Conservation (phyloP, 2,113 vertebrate species). For the Zapus hudsonius region DNA sequence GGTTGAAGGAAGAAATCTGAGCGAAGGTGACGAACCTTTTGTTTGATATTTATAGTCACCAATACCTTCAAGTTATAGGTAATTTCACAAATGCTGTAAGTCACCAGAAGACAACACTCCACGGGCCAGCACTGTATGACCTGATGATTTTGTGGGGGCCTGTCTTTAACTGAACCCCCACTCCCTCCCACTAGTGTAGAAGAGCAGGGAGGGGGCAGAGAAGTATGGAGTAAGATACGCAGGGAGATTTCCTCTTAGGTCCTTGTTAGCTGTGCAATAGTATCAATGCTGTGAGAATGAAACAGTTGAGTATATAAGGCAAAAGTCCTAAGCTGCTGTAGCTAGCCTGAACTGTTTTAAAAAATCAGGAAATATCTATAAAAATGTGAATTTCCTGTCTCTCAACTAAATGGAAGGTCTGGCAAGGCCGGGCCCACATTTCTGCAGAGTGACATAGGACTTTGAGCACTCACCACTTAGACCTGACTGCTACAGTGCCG, state of each 20-base stretch:
- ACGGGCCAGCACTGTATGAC: not conserved
- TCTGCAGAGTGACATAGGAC: not conserved
- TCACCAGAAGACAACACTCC: not conserved
- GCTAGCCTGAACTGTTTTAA: constrained; percentile 37
- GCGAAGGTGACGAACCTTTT: constrained; percentile 31
- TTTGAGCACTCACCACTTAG: not conserved
- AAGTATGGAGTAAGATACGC: not conserved
- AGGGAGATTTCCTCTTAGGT: not conserved
- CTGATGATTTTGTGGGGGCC: not conserved
- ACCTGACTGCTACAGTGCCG: too few species aligned
- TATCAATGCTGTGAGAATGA: not conserved
- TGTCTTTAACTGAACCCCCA: not conserved
- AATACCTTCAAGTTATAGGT: not conserved
- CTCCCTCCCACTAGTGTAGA: too few species aligned
- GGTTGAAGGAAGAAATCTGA: constrained; percentile 26
- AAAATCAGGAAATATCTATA: constrained; percentile 68
- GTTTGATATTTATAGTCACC: constrained; percentile 16
- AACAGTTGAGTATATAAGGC: not conserved
- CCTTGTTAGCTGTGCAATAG: not conserved
- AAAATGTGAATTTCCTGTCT: constrained; percentile 58
- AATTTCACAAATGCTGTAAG: not conserved
- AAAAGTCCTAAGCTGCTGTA: not conserved
- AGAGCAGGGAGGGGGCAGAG: not conserved
- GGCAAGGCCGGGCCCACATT: not conserved
- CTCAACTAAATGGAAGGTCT: constrained; percentile 43